These are phyloP conservation scores for Oscheius myriophilus DNA, from an alignment of 2,888 invertebrate species.

Conservation along the genomic window DNA sequence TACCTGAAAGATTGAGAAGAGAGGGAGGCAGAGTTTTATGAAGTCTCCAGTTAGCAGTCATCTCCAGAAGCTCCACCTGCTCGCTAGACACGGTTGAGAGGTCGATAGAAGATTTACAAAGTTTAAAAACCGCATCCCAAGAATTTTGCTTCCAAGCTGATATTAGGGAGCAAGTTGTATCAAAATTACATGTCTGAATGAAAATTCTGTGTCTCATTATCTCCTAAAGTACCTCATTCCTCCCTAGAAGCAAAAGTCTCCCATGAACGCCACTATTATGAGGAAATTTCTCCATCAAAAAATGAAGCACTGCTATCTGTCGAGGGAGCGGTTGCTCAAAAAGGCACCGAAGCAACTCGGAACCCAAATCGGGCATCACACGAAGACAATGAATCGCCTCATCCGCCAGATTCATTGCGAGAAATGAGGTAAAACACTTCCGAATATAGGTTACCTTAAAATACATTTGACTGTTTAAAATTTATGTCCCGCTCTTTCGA, in stretches of 20 bases:
- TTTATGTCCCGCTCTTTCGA: too few species aligned
- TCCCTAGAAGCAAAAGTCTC: slow-evolving; percentile 4
- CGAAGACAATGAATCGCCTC: slow-evolving; percentile 6
- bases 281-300: not conserved
- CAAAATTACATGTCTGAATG: slow-evolving; percentile 1
- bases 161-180: slow-evolving; percentile 3
- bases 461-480: not conserved
- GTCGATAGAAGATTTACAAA: not conserved
- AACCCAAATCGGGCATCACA: not conserved
- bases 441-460: not conserved
- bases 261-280: slow-evolving; percentile 3
- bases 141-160: slow-evolving; percentile 9
- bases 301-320: slow-evolving; percentile 9
- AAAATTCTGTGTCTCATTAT: not conserved
- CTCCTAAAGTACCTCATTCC: slow-evolving; percentile 3
- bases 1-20: slow-evolving; percentile 4
- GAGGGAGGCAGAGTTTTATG: not conserved
- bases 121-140: not conserved
- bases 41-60: slow-evolving; percentile 5
- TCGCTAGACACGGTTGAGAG: not conserved
- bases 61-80: slow-evolving; percentile 8
- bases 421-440: not conserved
- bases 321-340: slow-evolving; percentile 6
- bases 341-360: not conserved
- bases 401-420: slow-evolving; percentile 3